Percentiles rank a stretch among this genome's conserved stretches.
Evolutionary conservation across 2,113 vertebrate genomes (phyloP).

Genomic region (Podilymbus podiceps): DNA sequence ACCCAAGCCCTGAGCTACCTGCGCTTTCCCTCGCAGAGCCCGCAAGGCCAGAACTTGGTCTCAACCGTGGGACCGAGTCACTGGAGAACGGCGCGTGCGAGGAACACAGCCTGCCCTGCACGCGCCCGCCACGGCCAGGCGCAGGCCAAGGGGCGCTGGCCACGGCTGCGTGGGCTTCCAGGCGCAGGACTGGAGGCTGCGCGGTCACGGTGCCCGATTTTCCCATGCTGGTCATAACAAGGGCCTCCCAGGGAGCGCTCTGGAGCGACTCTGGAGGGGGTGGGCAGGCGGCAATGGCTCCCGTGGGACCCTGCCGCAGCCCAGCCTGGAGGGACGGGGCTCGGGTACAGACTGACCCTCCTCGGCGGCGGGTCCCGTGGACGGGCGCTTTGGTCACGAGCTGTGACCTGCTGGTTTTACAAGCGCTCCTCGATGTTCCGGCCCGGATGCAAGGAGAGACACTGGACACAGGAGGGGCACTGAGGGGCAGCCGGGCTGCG

Average conservation of each 20-base stretch:
- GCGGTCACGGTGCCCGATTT: accelerated
- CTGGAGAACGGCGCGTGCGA: accelerated
- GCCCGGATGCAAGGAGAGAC: background rate
- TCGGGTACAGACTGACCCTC: background rate
- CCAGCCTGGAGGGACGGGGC: background rate
- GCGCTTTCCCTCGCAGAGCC: background rate
- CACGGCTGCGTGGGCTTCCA: background rate
- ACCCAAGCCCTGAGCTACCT: too few species aligned
- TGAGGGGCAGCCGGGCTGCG: too few species aligned
- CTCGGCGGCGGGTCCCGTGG: accelerated
- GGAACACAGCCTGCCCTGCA: background rate
- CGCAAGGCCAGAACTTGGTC: accelerated
- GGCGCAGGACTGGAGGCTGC: background rate
- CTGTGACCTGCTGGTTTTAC: background rate
- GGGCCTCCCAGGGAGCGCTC: accelerated
- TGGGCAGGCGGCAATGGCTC: too few species aligned
- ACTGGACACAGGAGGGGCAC: background rate
- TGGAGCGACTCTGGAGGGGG: accelerated
- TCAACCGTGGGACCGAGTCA: accelerated
- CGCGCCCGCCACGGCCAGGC: accelerated
- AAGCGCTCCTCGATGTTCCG: accelerated
- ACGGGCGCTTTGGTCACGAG: background rate
- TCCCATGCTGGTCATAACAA: background rate
- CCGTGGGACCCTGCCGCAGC: background rate
- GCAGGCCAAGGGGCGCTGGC: background rate